Conservation (phyloP, 1,140 invertebrate species). For the Dryas iulia region DNA sequence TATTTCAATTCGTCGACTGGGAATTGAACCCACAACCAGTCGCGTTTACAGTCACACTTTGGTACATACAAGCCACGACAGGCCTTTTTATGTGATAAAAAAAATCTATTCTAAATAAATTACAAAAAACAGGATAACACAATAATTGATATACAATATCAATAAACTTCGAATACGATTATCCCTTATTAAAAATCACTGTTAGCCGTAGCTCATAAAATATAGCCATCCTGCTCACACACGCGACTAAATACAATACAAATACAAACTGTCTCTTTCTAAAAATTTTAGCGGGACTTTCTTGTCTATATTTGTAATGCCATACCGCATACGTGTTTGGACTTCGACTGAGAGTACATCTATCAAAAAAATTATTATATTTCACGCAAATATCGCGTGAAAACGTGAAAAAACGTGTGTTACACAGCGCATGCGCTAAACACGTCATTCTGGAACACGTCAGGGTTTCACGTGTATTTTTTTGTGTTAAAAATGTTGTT, state of each 20-base stretch:
- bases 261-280: slow-evolving; percentile 26
- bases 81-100: too few relatives aligned
- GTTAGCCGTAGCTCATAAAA: not conserved
- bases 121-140: too few relatives aligned
- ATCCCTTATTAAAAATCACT: slow-evolving; percentile 12
- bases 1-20: too few relatives aligned
- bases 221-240: slow-evolving; percentile 5
- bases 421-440: slow-evolving; percentile 38
- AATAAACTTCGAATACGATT: not conserved
- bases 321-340: slow-evolving; percentile 14
- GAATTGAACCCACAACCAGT: too few relatives aligned
- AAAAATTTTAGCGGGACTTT: slow-evolving; percentile 31
- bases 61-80: too few relatives aligned
- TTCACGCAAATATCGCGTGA: slow-evolving; percentile 7
- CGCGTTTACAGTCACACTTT: too few relatives aligned
- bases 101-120: too few relatives aligned
- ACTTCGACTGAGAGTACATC: not conserved
- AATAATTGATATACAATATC: not conserved
- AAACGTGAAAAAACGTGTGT: slow-evolving; percentile 1
- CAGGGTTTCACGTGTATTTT: slow-evolving; percentile 1
- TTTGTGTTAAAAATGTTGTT: slow-evolving; percentile 9
- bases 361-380: slow-evolving; percentile 14
- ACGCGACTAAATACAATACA: not conserved
- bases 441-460: slow-evolving; percentile 32
- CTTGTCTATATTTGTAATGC: slow-evolving; percentile 49